Base-by-base conservation (phyloP, 2,888 invertebrate genomes). In the Tromatobia lineatoria region DNA sequence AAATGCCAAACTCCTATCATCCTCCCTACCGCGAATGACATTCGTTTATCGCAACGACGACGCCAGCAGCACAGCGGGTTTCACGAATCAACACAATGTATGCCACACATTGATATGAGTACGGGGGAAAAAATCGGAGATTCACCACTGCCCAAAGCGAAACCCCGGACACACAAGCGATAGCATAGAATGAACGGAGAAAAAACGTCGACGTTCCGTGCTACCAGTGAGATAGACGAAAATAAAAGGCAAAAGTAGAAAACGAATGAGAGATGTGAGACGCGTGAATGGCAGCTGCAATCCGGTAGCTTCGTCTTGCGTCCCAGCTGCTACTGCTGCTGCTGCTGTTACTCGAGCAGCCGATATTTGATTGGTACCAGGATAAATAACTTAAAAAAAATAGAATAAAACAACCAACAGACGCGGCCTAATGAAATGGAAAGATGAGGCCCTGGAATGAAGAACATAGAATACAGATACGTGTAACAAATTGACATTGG, bases 271-370 rank as follows among this genome's bases (percentile, higher is more conserved):
- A 76, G 76, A 67, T 79, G 80, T 77, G 75, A 45, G 52, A 69
- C 61, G 50, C 77, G 83, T 80, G 83, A 86, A 80, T 87, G 85
- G 70, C 87, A 84, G 84, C 76, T 87, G 84, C 82, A 83, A 87
- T 85, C 84, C 64, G 78, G 70, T 45, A 78, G 67, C 23, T 34
- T 54, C 50, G 42, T 18, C 61, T 38, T 50, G 74, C 54, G 80
- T 78, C 80, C 77, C 83, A 84, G 73, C 85, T 83, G 84, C 80
- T 61, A 45, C 42, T 18, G 73, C 42, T 71, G 64, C 57, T 70
- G 74, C 71, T 71, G 75, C 57, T 76, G 71, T 69, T 84, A 57
- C 78, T 78, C 70, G 23, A 71, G 64, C 73, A 78, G 64, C 66
- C 69, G 75, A 80, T 86, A 86, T 83, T 84, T 81, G 82, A 87